Evolutionary conservation across 2,797 vertebrate species (phyloP).

Genomic region (Bufotes viridis): DNA sequence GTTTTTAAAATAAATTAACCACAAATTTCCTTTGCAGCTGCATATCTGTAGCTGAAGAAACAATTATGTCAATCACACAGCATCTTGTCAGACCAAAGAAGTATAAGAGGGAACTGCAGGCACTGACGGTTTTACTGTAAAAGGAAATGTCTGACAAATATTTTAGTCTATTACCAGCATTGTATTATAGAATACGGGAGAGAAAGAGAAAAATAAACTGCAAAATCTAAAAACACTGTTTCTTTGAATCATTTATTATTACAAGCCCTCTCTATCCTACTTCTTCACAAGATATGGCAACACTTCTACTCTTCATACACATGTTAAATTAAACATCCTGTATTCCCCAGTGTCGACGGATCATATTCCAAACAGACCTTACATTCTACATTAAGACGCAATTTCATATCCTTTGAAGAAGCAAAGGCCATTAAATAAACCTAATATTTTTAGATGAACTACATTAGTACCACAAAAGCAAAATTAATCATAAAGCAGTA

Average conservation of each 20-base stretch:
- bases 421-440: background rate
- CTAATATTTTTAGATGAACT: background rate
- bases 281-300: background rate
- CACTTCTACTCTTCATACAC: background rate
- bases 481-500: background rate
- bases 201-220: background rate
- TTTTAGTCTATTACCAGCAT: conserved; percentile 9
- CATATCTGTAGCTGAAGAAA: conserved; percentile 14
- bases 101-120: conserved; percentile 16
- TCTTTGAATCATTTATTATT: background rate
- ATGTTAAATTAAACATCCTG: conserved; percentile 33
- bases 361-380: conserved; percentile 10
- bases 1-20: conserved; percentile 30
- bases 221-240: background rate
- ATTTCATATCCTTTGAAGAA: background rate
- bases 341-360: background rate
- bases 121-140: conserved; percentile 31
- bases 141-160: conserved; percentile 38
- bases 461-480: background rate
- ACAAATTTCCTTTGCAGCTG: conserved; percentile 25
- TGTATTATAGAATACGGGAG: background rate
- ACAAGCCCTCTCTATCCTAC: background rate
- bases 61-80: conserved; percentile 46
- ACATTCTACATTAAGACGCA: background rate
- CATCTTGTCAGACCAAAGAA: conserved; percentile 19